A percentile compares a stretch with the other conserved stretches of the same genome.
Evolutionary conservation across 2,797 vertebrate genomes (phyloP).

Genomic region (Crenuchus spilurus): DNA sequence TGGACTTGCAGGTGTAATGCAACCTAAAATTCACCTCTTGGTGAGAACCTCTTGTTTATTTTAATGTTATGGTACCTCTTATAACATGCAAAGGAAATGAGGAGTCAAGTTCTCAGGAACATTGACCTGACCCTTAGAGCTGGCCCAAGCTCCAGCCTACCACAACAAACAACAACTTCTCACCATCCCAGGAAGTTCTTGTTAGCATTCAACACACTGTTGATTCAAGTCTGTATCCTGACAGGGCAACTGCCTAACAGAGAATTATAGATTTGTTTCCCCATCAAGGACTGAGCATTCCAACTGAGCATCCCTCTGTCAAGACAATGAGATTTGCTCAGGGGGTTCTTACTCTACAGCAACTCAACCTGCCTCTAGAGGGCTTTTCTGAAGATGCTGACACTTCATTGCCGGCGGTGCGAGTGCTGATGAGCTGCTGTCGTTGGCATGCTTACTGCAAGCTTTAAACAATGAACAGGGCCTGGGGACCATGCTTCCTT

Average conservation of each 20-base stretch:
- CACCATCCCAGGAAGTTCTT: constrained; percentile 11
- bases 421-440: constrained; percentile 24
- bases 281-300: constrained; percentile 38
- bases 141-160: constrained; percentile 1
- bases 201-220: constrained; percentile 41
- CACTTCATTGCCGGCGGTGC: constrained; percentile 37
- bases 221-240: constrained; percentile 20
- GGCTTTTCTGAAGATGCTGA: constrained; percentile 43
- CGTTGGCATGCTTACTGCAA: constrained; percentile 28
- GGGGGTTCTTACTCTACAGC: constrained; percentile 39
- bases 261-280: constrained; percentile 53
- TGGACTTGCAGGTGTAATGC: neutral
- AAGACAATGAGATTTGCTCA: constrained; percentile 49
- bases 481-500: neutral
- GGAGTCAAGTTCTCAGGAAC: neutral
- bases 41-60: neutral
- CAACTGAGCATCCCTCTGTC: constrained; percentile 39
- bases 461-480: constrained; percentile 19
- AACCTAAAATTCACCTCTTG: neutral
- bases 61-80: neutral
- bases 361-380: constrained; percentile 36
- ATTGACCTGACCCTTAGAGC: constrained; percentile 23
- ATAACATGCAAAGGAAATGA: neutral
- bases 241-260: constrained; percentile 39
- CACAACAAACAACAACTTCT: constrained; percentile 4